phyloP scores from a whole-genome alignment of 2,888 invertebrate genomes.

The Netelia virgata region DNA sequence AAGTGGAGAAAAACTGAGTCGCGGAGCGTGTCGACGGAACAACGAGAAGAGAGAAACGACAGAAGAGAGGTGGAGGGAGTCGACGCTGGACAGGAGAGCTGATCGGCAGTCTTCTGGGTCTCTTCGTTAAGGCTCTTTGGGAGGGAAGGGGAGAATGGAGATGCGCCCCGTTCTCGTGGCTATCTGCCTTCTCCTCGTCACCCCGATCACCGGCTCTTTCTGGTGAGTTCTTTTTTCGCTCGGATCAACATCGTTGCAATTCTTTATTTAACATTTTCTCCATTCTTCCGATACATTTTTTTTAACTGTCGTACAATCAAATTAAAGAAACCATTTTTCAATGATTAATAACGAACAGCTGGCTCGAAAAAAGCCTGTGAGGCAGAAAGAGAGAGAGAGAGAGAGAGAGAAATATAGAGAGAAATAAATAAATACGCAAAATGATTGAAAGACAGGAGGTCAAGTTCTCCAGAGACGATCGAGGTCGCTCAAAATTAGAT shows the following conservation, averaged over 20 bases:
- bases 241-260: not conserved
- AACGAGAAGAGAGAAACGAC: slow-evolving; percentile 40
- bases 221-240: slow-evolving; percentile 89
- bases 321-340: not conserved
- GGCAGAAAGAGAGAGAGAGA: not conserved
- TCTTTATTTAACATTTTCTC: not conserved
- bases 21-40: slow-evolving; percentile 24
- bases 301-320: not conserved
- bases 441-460: slow-evolving; percentile 46
- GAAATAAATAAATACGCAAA: slow-evolving; percentile 6
- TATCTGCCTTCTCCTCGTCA: slow-evolving; percentile 93
- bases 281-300: not conserved
- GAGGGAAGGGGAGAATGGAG: slow-evolving; percentile 80
- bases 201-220: slow-evolving; percentile 95
- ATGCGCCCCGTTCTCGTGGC: slow-evolving; percentile 93
- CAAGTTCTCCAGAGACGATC: slow-evolving; percentile 51
- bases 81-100: slow-evolving; percentile 23
- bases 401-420: slow-evolving; percentile 4
- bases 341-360: slow-evolving; percentile 5
- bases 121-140: slow-evolving; percentile 63
- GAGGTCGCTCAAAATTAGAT: slow-evolving; percentile 63
- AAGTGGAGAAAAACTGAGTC: slow-evolving; percentile 60
- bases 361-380: not conserved
- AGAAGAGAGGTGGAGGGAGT: slow-evolving; percentile 42
- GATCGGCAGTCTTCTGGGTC: slow-evolving; percentile 55